phyloP scores from a whole-genome alignment of 2,113 vertebrate genomes.

The Zosterops pallidus region DNA sequence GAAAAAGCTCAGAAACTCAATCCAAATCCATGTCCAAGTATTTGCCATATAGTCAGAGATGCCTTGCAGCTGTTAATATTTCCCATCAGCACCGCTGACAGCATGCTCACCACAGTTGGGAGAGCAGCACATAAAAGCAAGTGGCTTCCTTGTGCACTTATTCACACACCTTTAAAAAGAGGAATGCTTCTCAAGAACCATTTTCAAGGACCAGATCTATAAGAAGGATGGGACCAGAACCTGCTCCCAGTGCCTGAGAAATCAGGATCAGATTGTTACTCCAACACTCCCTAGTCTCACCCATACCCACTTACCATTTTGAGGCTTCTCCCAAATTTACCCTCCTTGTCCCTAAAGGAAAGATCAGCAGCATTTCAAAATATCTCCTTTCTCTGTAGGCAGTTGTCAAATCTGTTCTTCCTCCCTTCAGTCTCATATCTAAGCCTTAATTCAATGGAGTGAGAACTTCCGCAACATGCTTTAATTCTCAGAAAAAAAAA shows the following conservation, averaged over 20 bases:
- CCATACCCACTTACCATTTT: not conserved
- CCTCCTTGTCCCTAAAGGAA: not conserved
- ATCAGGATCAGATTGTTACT: not conserved
- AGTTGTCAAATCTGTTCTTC: not conserved
- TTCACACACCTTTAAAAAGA: not conserved
- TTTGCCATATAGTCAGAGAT: not conserved
- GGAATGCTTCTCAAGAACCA: not conserved
- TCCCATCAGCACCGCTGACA: not conserved
- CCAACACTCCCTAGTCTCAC: not conserved
- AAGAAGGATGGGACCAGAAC: not conserved
- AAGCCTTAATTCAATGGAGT: not conserved
- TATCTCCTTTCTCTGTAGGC: not conserved
- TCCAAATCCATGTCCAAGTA: not conserved
- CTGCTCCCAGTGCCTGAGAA: not conserved
- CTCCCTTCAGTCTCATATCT: not conserved
- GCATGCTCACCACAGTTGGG: rapidly evolving
- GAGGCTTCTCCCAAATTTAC: not conserved
- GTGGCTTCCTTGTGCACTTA: not conserved
- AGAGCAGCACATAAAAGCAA: not conserved
- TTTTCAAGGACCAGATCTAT: not conserved
- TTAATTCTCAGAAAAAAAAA: not conserved
- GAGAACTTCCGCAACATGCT: not conserved
- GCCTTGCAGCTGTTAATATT: not conserved
- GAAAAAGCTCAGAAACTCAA: not conserved
- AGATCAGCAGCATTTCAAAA: not conserved